Conservation (phyloP, 2,888 invertebrate genomes). For the Zootermopsis nevadensis region DNA sequence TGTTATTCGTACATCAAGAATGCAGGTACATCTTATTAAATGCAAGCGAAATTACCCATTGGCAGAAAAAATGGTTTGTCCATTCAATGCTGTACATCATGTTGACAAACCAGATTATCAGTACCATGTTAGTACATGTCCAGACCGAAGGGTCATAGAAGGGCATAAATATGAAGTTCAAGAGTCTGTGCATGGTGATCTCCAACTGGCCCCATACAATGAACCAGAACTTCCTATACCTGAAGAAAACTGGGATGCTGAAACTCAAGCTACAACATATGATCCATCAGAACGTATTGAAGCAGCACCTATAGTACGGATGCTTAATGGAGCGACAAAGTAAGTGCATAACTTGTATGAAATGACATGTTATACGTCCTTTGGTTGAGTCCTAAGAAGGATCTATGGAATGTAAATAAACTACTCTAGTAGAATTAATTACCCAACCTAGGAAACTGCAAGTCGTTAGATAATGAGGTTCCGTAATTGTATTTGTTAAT, state of each 20-base stretch:
- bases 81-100: conserved; percentile 43
- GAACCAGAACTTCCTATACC: not conserved
- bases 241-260: conserved; percentile 26
- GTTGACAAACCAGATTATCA: conserved; percentile 4
- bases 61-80: conserved; percentile 26
- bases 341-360: not conserved
- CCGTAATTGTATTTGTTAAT: too few species aligned
- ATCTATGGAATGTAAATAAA: too few species aligned
- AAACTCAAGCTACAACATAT: not conserved
- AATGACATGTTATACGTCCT: too few species aligned
- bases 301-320: not conserved
- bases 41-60: conserved; percentile 66
- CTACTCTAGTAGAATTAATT: too few species aligned
- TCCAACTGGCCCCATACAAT: not conserved
- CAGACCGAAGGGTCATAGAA: conserved; percentile 17
- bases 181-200: not conserved
- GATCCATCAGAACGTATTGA: not conserved
- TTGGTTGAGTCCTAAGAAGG: too few species aligned
- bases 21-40: conserved; percentile 70
- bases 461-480: too few species aligned
- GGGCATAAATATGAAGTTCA: not conserved
- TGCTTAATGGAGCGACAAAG: not conserved
- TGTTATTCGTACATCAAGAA: conserved; percentile 65
- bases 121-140: not conserved
- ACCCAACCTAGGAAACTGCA: too few species aligned